Evolutionary conservation across 2,888 invertebrate genomes (phyloP), one percentile per base, ranked within the genome.

Genomic region (Lutraria lutraria): DNA sequence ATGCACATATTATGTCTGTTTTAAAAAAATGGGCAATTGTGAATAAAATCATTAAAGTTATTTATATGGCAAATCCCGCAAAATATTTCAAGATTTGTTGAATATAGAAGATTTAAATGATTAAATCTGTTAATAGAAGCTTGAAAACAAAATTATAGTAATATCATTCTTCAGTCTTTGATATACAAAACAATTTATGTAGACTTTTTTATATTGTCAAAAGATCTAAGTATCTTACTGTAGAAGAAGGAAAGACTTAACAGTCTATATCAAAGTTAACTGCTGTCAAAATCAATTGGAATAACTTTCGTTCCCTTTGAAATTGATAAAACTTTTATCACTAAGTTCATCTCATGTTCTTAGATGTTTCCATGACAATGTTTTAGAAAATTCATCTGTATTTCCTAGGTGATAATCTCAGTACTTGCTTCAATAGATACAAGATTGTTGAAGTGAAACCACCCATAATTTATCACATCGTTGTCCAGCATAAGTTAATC

Each of bases 401-500:
- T 76, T 34, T 34, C 34, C 15, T 4, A 3, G 19, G 31, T 34
- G 25, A 76, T 34, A 76, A 10, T 43, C 4, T 43, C 8, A 8
- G 43, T 25, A 76, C 25, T 25, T 15, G 31, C 76, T 76, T 29
- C 31, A 25, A 72, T n/a, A 52, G 43, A 76, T 76, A 54, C 76
- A 76, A 84, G 84, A 19, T 53, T 34, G 25, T 54, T 29, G 54
- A 29, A 13, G 31, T 60, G 83, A 80, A 83, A 84, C 83, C 87
- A 88, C 87, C 87, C 87, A 84, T 88, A 88, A 88, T 88, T 88
- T 83, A 84, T 88, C 87, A 88, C 56, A 10, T 15, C 29, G 12
- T 21, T 13, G 79, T 76, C 60, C 29, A 60, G 56, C 29, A 34
- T 80, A 31, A 60, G 60, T 83, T 85, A 79, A 79, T 76, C 79